Percentiles rank a stretch among this genome's conserved stretches.
phyloP scores from a whole-genome alignment of 2,113 vertebrate genomes.

The Menura novaehollandiae region DNA sequence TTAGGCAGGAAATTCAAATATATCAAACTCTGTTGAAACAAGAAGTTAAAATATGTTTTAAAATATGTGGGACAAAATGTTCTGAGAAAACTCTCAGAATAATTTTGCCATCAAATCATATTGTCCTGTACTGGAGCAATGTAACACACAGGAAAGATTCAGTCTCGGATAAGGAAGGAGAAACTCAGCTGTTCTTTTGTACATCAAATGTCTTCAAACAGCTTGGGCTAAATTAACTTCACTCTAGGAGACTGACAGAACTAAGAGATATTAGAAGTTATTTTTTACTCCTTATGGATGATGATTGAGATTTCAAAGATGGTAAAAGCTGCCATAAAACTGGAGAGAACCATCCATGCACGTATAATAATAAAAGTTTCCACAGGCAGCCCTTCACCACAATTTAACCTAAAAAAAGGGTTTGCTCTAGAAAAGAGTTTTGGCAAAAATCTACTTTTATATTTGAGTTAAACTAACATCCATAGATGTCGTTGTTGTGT shows the following conservation, averaged over 20 bases:
- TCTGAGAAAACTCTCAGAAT: neutral
- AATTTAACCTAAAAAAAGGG: neutral
- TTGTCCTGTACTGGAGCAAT: neutral
- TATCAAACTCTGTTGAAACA: neutral
- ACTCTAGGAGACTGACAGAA: neutral
- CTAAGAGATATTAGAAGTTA: neutral
- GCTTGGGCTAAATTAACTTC: neutral
- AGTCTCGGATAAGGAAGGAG: neutral
- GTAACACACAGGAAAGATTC: neutral
- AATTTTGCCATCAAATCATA: neutral
- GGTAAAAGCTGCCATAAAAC: neutral
- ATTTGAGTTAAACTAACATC: neutral
- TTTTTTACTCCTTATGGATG: neutral
- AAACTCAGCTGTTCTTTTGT: neutral
- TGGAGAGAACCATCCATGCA: neutral
- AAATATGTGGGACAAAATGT: neutral
- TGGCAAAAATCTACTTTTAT: neutral
- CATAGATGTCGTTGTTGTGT: neutral
- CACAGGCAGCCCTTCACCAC: neutral
- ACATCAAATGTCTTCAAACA: neutral
- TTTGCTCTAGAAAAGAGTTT: neutral
- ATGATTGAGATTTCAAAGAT: slow-evolving; percentile 10
- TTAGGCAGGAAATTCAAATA: neutral
- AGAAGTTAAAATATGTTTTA: neutral
- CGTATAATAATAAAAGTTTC: neutral